phyloP scores from a whole-genome alignment of 2,113 vertebrate species.

The Maccullochella peelii region DNA sequence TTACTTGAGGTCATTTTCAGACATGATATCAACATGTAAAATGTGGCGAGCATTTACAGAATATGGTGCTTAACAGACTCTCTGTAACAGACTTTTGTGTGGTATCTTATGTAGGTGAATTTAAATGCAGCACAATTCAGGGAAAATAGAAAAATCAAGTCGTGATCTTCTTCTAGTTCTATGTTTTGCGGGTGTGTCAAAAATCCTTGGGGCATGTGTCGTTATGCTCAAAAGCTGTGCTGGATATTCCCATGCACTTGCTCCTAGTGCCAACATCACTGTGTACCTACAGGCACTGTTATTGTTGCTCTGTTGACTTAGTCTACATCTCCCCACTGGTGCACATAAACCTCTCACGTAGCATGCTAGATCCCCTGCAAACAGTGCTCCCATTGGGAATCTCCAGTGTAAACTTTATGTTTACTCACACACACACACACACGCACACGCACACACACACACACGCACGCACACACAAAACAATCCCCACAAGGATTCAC shows the following conservation, averaged over 20 bases:
- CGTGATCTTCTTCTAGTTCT: conserved; percentile 4
- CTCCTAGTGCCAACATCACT: conserved; percentile 47
- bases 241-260: conserved; percentile 48
- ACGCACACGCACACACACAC: not conserved
- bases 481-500: conserved; percentile 22
- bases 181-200: conserved; percentile 9
- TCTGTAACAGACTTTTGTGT: not conserved
- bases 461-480: conserved; percentile 1
- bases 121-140: conserved; percentile 5
- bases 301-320: conserved; percentile 73
- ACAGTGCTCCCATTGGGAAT: conserved; percentile 65
- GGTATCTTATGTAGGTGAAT: not conserved
- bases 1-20: not conserved
- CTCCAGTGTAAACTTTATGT: conserved; percentile 61
- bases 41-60: not conserved
- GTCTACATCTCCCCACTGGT: conserved; percentile 62
- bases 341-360: conserved; percentile 63
- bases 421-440: conserved; percentile 29
- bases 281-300: conserved; percentile 64
- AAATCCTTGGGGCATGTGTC: conserved; percentile 47
- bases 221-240: conserved; percentile 44
- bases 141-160: conserved; percentile 15
- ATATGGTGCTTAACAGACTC: not conserved
- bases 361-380: conserved; percentile 68
- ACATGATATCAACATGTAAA: not conserved